Evolutionary conservation across 2,888 invertebrate species (phyloP), one percentile per base, ranked within the genome.

Genomic region (Idaea biselata): DNA sequence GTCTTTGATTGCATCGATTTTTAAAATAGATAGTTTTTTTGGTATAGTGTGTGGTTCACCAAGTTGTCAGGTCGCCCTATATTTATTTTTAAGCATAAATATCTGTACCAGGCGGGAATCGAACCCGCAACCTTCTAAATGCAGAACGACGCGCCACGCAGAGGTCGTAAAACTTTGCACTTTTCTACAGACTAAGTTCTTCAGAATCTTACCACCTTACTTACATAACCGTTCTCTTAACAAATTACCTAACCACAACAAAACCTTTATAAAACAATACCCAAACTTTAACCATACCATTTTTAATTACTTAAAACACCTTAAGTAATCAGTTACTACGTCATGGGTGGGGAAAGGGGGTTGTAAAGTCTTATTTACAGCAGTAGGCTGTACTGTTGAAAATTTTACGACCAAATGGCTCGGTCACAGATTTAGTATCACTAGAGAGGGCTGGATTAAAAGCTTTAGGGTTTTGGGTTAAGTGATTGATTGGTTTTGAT

Each of bases 291-390:
- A 18, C 32, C 16, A 56, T 6, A 58, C 56, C 44, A 44, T 59
- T 60, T 62, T 60, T 58, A 63, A 63, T 63, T 60, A 58, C 32
- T 0, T 16, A 44, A 58, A 56, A 32, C 54, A 77, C 74, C 73
- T 75, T 72, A 64, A 58, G 63, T 64, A 62, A 58, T 73, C 74
- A 68, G 69, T 72, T 65, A 63, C 72, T 65, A 63, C 72, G 73
- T 73, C 71, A 75, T 68, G 57, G 61, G 58, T 66, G 72, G 72
- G 70, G 60, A 62, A 54, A 54, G 53, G 59, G 59, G 65, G 57
- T 75, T 80, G 76, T 80, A 81, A 82, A 82, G 78, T 79, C 81
- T 81, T 81, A 82, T 84, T 85, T 83, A 85, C 80, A 78, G 63
- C 75, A 67, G 76, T 73, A 73, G 74, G 70, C 76, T 75, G 69